Evolutionary conservation across 2,113 vertebrate genomes (phyloP), one percentile per base, ranked within the genome.

Genomic region (Synchiropus splendidus): DNA sequence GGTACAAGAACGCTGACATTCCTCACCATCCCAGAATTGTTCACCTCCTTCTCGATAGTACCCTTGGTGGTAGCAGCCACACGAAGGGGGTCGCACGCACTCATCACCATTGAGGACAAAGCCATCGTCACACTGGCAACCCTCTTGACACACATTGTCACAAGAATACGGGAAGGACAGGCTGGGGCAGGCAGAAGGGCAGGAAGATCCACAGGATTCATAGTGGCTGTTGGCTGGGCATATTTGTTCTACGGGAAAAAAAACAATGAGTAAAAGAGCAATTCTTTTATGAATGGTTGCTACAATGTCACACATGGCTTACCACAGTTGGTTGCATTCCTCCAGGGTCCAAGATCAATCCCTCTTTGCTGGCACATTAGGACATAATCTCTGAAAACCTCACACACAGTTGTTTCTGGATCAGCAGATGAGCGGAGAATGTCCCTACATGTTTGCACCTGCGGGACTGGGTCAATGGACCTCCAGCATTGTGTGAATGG

Each of bases 171-270:
- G 77, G 34, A 78, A 81, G 1, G 77, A 75, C 3, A 84, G 75
- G 21, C 72, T 79, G 13, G 70, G 75, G 46, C 83, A 84, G 21
- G 77, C 13, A 1, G 68, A 61, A 2, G 80, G 80, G 51, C 81
- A 85, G 16, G 74, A 34, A 0, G 9, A 70, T 18, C 60, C 79
- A 51, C 83, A 83, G 6, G 43, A n/a, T 39, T 79, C 59, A 35
- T 77, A 82, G 40, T 82, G 78, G 18, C 77, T 77, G 64, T 85
- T 72, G 16, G 3, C 6, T 0, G 72, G 79, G 31, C 83, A 85
- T 10, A 10, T 36, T 54, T 51, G 45, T 6, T 47, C 81, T 82
- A n/a, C 3, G 48, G 31, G 17, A 55, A 41, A 32, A 34, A 35
- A 35, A 13, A 35, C 13, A 13, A 35, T 35, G 4, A 11, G 32